phyloP scores from a whole-genome alignment of 1,140 invertebrate species.

The Lethrus apterus region DNA sequence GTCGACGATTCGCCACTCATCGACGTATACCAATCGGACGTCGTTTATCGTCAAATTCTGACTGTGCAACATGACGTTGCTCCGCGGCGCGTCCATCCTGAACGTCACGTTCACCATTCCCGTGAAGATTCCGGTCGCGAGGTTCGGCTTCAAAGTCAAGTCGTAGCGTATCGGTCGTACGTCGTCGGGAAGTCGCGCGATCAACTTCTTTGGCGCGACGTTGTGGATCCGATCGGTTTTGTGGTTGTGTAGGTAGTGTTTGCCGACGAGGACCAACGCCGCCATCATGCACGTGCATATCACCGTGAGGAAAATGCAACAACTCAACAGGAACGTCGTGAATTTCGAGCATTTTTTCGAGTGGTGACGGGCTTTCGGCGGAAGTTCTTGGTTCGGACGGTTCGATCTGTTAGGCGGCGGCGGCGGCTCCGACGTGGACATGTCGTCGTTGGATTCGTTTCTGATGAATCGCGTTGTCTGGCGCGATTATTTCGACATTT shows the following conservation, averaged over 20 bases:
- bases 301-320: slow-evolving; percentile 43
- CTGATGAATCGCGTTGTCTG: too few species aligned
- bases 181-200: slow-evolving; percentile 53
- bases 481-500: too few species aligned
- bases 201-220: neutral
- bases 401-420: slow-evolving; percentile 1
- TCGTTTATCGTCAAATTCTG: slow-evolving; percentile 52
- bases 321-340: slow-evolving; percentile 36
- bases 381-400: slow-evolving; percentile 1
- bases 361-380: slow-evolving; percentile 14
- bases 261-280: slow-evolving; percentile 44
- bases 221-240: slow-evolving; percentile 8
- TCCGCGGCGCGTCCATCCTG: slow-evolving; percentile 34
- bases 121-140: slow-evolving; percentile 58
- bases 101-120: slow-evolving; percentile 69
- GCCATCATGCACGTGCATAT: slow-evolving; percentile 43
- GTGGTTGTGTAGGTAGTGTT: slow-evolving; percentile 32
- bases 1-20: slow-evolving; percentile 18
- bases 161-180: slow-evolving; percentile 69
- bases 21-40: slow-evolving; percentile 33
- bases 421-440: too few species aligned
- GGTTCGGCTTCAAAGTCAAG: slow-evolving; percentile 63
- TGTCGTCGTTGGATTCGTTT: too few species aligned
- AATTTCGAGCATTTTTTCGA: slow-evolving; percentile 20
- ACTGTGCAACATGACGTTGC: slow-evolving; percentile 61